Conservation (phyloP, 1,140 invertebrate genomes). For the Pissodes strobi region DNA sequence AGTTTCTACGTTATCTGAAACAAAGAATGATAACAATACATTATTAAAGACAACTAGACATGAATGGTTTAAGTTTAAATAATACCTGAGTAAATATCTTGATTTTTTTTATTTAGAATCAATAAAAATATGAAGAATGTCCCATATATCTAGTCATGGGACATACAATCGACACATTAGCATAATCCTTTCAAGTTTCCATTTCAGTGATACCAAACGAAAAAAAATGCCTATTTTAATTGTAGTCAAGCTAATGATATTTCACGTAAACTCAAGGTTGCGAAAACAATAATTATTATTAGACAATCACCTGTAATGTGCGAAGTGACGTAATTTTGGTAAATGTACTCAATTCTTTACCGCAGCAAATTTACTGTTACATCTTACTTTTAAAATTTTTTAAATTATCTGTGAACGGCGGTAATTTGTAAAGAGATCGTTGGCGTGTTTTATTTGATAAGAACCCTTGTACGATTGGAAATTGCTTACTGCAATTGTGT, state of each 20-base stretch:
- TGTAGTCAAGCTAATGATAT: conserved; percentile 34
- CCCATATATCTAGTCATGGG: background rate
- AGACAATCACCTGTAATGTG: conserved; percentile 36
- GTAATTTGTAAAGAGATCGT: no score
- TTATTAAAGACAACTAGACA: no score
- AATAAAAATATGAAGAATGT: background rate
- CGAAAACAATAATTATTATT: conserved; percentile 30
- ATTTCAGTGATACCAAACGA: conserved; percentile 28
- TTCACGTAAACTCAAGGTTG: conserved; percentile 24
- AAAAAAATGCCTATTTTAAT: conserved; percentile 33
- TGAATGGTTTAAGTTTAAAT: no score
- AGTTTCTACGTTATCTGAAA: no score
- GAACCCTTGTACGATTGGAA: no score
- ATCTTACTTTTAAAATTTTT: background rate
- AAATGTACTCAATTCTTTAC: background rate
- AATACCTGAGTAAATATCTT: no score
- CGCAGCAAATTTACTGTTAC: background rate
- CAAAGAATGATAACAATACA: no score
- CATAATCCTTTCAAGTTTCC: conserved; percentile 34
- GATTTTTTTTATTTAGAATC: no score
- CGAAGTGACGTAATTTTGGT: conserved; percentile 31
- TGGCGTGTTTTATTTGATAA: no score
- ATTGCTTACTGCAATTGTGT: no score
- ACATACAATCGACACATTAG: conserved; percentile 25
- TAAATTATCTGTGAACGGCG: no score